Evolutionary conservation across 2,797 vertebrate species (phyloP).

Genomic region (Phaenicophaeus curvirostris): DNA sequence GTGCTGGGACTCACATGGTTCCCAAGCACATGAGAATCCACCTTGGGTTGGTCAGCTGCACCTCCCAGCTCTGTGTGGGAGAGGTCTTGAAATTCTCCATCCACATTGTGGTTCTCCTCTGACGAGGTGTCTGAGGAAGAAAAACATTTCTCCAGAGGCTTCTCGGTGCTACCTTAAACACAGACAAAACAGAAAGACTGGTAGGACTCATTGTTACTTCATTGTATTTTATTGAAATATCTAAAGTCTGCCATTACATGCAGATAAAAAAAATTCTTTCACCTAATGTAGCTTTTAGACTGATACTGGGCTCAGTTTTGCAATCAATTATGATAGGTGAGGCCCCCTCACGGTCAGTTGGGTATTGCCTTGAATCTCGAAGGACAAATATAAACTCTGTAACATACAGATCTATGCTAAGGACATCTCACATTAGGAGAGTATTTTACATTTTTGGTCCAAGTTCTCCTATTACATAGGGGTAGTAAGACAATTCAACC

Average conservation of each 20-base stretch:
- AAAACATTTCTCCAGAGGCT: constrained; percentile 49
- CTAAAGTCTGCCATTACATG: neutral
- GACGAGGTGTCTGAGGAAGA: constrained; percentile 75
- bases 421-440: neutral
- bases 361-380: neutral
- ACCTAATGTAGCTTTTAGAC: neutral
- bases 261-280: neutral
- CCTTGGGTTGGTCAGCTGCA: constrained; percentile 49
- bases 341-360: neutral
- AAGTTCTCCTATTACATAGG: neutral
- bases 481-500: neutral
- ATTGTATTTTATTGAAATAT: neutral
- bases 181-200: neutral
- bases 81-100: constrained; percentile 61
- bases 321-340: neutral
- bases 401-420: neutral
- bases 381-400: neutral
- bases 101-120: constrained; percentile 49
- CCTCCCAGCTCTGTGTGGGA: constrained; percentile 50
- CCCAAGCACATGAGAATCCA: constrained; percentile 51
- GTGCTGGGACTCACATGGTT: constrained; percentile 31
- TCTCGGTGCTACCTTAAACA: constrained; percentile 56
- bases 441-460: neutral
- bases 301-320: neutral
- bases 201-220: neutral